Percentiles rank a stretch among this genome's conserved stretches.
Evolutionary conservation across 2,797 vertebrate species (phyloP).

Genomic region (Salarias fasciatus): DNA sequence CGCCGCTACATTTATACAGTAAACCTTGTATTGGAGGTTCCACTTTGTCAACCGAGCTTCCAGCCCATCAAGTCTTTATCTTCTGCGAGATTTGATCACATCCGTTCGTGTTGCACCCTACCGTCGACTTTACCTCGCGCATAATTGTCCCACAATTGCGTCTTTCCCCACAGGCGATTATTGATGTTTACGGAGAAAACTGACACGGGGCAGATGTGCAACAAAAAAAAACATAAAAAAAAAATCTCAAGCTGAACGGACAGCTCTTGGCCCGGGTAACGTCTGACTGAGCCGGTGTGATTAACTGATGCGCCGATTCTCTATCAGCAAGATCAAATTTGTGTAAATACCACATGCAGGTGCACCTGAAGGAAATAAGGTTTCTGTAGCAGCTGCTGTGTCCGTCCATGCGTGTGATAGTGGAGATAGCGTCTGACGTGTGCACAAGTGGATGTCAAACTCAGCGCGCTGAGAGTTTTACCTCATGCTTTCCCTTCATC

Average conservation of each 20-base stretch:
- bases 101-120: no score
- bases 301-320: slow-evolving; percentile 58
- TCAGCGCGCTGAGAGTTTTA: slow-evolving; percentile 62
- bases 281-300: slow-evolving; percentile 44
- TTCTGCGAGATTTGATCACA: slow-evolving; percentile 31
- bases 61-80: slow-evolving; percentile 12
- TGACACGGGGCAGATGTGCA: slow-evolving; percentile 15
- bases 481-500: slow-evolving; percentile 98
- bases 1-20: slow-evolving; percentile 36
- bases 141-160: slow-evolving; percentile 19
- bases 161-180: not conserved
- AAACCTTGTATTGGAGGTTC: slow-evolving; percentile 34
- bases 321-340: slow-evolving; percentile 69
- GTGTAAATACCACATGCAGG: slow-evolving; percentile 59
- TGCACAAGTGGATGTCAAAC: slow-evolving; percentile 40
- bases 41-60: slow-evolving; percentile 13
- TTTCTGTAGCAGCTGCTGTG: slow-evolving; percentile 57
- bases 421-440: slow-evolving; percentile 36
- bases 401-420: slow-evolving; percentile 60
- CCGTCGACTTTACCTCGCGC: slow-evolving; percentile 24
- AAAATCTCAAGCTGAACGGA: slow-evolving; percentile 33
- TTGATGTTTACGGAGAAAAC: slow-evolving; percentile 9
- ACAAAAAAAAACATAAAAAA: slow-evolving; percentile 1
- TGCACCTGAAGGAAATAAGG: slow-evolving; percentile 57
- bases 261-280: slow-evolving; percentile 18